phyloP scores from a whole-genome alignment of 1,140 invertebrate species.

The Lepidurus packardi region DNA sequence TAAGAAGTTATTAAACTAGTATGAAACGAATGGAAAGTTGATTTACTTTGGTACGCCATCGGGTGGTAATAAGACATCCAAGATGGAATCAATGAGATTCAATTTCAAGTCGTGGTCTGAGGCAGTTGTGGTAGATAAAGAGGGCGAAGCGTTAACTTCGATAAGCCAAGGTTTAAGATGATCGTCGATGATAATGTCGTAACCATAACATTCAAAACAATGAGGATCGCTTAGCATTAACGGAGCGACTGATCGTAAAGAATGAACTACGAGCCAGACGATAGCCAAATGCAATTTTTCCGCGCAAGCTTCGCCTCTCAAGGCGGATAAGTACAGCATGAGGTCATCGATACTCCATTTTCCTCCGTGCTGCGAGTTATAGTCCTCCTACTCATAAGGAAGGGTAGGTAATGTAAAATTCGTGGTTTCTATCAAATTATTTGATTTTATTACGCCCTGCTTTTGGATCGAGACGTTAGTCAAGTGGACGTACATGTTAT shows the following conservation, averaged over 20 bases:
- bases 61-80: slow-evolving; percentile 82
- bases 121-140: slow-evolving; percentile 86
- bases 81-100: slow-evolving; percentile 89
- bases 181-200: slow-evolving; percentile 82
- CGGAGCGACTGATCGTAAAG: slow-evolving; percentile 67
- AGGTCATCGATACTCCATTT: slow-evolving; percentile 91
- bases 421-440: slow-evolving; percentile 4
- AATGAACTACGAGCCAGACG: slow-evolving; percentile 76
- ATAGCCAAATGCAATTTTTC: slow-evolving; percentile 54
- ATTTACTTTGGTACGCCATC: slow-evolving; percentile 80
- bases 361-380: slow-evolving; percentile 88
- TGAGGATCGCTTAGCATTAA: slow-evolving; percentile 69
- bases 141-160: slow-evolving; percentile 90
- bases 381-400: slow-evolving; percentile 65
- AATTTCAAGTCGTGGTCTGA: slow-evolving; percentile 94
- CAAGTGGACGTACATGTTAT: slow-evolving; percentile 81
- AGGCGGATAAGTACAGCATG: slow-evolving; percentile 82
- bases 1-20: slow-evolving; percentile 15
- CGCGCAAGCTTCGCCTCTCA: slow-evolving; percentile 77
- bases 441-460: slow-evolving; percentile 59
- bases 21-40: slow-evolving; percentile 23
- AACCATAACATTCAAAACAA: slow-evolving; percentile 77
- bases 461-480: slow-evolving; percentile 86
- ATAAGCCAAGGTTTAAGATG: slow-evolving; percentile 78
- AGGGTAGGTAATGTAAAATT: not conserved